These are phyloP conservation scores for Dorcus parallelipipedus DNA, from an alignment of 2,888 invertebrate species.

Conservation along the genomic window DNA sequence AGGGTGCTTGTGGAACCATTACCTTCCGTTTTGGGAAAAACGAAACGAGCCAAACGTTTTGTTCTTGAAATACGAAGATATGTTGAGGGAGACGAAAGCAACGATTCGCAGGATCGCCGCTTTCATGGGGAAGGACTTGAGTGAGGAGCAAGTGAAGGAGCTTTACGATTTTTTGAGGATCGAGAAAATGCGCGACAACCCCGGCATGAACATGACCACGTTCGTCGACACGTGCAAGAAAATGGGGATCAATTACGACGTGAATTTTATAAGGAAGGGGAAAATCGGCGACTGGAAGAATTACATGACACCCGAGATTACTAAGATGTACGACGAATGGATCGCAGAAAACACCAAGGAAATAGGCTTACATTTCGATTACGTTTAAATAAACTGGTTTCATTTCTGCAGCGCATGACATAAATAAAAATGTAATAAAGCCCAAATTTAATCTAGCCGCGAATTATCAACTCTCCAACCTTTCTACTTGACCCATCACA, in stretches of 20 bases:
- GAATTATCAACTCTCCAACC: too few species aligned
- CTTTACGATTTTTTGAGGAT: slow-evolving; percentile 39
- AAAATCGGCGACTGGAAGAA: slow-evolving; percentile 48
- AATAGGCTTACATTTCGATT: slow-evolving; percentile 48
- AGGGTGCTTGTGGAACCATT: slow-evolving; percentile 64
- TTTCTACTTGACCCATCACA: too few species aligned
- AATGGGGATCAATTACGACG: slow-evolving; percentile 22
- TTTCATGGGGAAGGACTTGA: slow-evolving; percentile 66
- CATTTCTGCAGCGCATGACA: too few species aligned
- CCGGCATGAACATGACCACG: slow-evolving; percentile 53
- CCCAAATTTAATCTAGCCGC: too few species aligned
- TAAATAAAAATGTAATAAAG: too few species aligned
- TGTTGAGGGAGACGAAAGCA: slow-evolving; percentile 68
- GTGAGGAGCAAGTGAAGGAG: slow-evolving; percentile 60
- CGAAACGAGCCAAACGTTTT: slow-evolving; percentile 69
- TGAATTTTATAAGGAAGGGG: slow-evolving; percentile 52
- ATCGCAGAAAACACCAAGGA: slow-evolving; percentile 60
- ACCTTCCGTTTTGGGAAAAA: slow-evolving; percentile 64
- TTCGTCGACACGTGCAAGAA: slow-evolving; percentile 31
- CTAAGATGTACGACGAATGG: slow-evolving; percentile 71
- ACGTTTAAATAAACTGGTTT: too few species aligned
- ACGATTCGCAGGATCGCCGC: slow-evolving; percentile 61
- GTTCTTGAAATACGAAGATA: slow-evolving; percentile 79
- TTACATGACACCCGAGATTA: slow-evolving; percentile 70
- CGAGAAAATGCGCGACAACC: slow-evolving; percentile 56